Base-by-base conservation (phyloP, 2,797 vertebrate species). In the Coluber constrictor region DNA sequence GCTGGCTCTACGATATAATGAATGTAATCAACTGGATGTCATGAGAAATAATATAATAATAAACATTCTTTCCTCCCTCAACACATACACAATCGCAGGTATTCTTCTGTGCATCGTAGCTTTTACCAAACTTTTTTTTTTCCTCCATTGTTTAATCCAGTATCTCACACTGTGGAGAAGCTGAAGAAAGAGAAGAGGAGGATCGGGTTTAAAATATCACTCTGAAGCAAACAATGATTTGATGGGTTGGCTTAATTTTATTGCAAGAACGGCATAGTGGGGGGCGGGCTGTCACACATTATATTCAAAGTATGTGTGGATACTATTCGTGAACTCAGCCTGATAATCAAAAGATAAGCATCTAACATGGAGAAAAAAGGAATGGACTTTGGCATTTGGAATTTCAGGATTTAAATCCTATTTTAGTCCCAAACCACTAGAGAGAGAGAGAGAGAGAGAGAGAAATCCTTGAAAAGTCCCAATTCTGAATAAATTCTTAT, bases 11-110 rank as follows among this genome's bases (percentile, higher is more conserved):
- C 43, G 93, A 90, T 95, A 95, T 93, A 94, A 93, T 47, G 92
- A 94, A 96, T 94, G 92, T 56, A 51, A 89, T 89, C 93, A 95
- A 95, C 91, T 4, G 57, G 86, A 87, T 93, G 79, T 94, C 0
- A 0, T 86, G 3, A 10, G 4, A 90, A 92, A 60, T 87, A 92
- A 92, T 94, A n/a, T 32, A 16, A 27, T 29, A 74, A 74, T 43
- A 56, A 23, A 9, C 54, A 54, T 63, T 13, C 63, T 20, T 86
- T 4, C 25, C n/a, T 18, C 18, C 51, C 27, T 57, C 54, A 57
- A 70, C 51, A 16, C 7, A 7, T 51, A 70, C 90, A 90, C 43
- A 23, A n/a, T 87, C 51, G 6, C 5, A 57, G 3, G 10, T 29
- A 59, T 54, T 37, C 16, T 57, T 87, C 57, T 27, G 43, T 11